A percentile compares a stretch with the other conserved stretches of the same genome.
Evolutionary conservation across 2,888 invertebrate species (phyloP).

Genomic region (Ashinkailepas kermadecensis): DNA sequence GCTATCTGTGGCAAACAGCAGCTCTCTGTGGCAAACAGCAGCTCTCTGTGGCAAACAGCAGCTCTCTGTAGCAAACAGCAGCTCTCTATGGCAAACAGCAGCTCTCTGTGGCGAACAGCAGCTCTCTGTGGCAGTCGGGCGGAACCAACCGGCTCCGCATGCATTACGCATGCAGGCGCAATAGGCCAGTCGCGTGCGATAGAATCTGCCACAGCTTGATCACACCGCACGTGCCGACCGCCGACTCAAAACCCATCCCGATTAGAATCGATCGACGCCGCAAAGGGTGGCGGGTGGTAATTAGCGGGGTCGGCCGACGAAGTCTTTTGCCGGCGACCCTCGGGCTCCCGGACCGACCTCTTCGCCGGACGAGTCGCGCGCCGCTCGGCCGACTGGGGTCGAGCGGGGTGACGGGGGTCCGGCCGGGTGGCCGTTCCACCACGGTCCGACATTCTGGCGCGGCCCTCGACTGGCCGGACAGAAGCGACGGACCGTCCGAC

Average conservation of each 20-base stretch:
- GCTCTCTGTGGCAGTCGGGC: background rate
- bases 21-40: no score
- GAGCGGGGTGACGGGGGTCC: background rate
- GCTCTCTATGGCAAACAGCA: no score
- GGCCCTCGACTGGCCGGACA: no score
- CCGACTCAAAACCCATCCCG: conserved; percentile 1
- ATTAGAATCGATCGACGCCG: background rate
- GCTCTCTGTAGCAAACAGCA: no score
- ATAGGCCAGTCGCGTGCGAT: background rate
- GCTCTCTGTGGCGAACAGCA: no score
- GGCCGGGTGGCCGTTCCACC: background rate
- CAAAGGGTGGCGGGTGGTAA: background rate
- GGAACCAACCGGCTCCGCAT: background rate
- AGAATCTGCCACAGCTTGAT: background rate
- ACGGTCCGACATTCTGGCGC: no score
- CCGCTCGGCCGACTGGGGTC: background rate
- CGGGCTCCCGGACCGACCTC: background rate
- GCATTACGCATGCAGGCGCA: background rate
- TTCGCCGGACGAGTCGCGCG: background rate
- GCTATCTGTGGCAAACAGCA: no score
- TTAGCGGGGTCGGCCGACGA: background rate
- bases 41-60: no score
- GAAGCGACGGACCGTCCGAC: no score
- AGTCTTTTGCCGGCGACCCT: background rate
- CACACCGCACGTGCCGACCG: background rate